phyloP scores from a whole-genome alignment of 2,797 vertebrate species.

The Jordanella pulchra region DNA sequence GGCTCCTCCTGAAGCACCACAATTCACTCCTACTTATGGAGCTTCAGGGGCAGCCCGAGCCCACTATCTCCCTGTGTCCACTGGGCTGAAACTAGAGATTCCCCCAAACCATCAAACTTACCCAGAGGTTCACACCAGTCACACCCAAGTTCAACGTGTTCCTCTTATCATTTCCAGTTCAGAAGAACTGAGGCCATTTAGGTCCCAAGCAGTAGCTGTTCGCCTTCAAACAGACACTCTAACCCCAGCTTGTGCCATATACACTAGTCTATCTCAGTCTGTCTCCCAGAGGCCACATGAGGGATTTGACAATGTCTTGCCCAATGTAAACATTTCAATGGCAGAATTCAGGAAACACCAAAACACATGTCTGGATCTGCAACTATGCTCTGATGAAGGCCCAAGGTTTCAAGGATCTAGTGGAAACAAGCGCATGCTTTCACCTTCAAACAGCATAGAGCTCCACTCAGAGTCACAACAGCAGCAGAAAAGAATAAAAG shows the following conservation, averaged over 20 bases:
- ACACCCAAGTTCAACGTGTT: constrained; percentile 41
- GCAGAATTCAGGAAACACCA: constrained; percentile 77
- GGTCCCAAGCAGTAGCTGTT: constrained; percentile 86
- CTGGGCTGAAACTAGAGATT: constrained; percentile 88
- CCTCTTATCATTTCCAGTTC: constrained; percentile 76
- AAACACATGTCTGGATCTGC: constrained; percentile 69
- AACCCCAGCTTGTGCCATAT: constrained; percentile 87
- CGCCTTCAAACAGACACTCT: constrained; percentile 90
- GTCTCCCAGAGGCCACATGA: constrained; percentile 80
- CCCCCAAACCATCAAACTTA: constrained; percentile 57
- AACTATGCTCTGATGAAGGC: constrained; percentile 69
- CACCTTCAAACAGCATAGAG: constrained; percentile 91
- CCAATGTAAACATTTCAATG: constrained; percentile 71
- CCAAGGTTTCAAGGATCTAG: constrained; percentile 78
- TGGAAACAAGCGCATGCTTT: constrained; percentile 91
- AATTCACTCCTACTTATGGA: constrained; percentile 72
- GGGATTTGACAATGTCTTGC: constrained; percentile 70
- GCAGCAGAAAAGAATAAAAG: constrained; percentile 94
- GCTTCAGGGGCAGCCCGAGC: constrained; percentile 86
- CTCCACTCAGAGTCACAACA: constrained; percentile 86
- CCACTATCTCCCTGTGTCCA: constrained; percentile 87
- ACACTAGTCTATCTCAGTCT: constrained; percentile 91
- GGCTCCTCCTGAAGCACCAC: constrained; percentile 71
- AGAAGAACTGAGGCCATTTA: constrained; percentile 77
- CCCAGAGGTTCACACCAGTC: constrained; percentile 43